Base-by-base conservation (phyloP, 2,888 invertebrate species). In the Acanthosepion esculentum region DNA sequence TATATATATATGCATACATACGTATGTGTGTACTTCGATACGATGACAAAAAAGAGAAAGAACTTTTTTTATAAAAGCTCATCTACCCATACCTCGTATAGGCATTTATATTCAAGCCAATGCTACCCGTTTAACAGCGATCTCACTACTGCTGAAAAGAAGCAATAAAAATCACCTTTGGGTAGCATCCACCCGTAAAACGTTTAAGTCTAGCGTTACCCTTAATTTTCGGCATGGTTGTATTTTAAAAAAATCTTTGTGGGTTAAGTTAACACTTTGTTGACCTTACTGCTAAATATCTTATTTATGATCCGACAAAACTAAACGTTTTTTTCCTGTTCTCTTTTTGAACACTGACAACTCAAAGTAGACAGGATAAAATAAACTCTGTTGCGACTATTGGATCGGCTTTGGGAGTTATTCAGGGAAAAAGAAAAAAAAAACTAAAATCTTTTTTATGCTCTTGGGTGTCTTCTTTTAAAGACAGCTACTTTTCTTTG, bases 121-220 rank as follows among this genome's bases (percentile, higher is more conserved):
- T 12, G n/a, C 18, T 78, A 78, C 78, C 78, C 78, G n/a, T 78
- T n/a, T 78, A 78, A 78, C n/a, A 0, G 78, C n/a, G 78, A n/a
- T 78, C 78, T 33, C 23, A 78, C 78, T n/a, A n/a, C 18, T 15
- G n/a, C 78, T 78, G 78, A 78, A 78, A 78, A 78, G 78, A 78
- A 78, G n/a, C 33, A n/a, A 78, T 78, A 78, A 78, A 78, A 78
- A 78, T 78, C 78, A 33, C 78, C 78, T 78, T 78, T 15, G n/a
- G 78, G n/a, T 78, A 78, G 78, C 78, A 78, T 78, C 78, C 78
- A 78, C 78, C 78, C 78, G 78, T 78, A 78, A 78, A 78, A 78
- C 78, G n/a, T 78, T 29, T 78, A 78, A 15, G 78, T 78, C 78
- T 78, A 78, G 78, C 78, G 78, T 78, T 78, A 78, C 78, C 78